A percentile compares a stretch with the other conserved stretches of the same genome.
Evolutionary conservation across 2,888 invertebrate genomes (phyloP).

Genomic region (Athalia cordata): DNA sequence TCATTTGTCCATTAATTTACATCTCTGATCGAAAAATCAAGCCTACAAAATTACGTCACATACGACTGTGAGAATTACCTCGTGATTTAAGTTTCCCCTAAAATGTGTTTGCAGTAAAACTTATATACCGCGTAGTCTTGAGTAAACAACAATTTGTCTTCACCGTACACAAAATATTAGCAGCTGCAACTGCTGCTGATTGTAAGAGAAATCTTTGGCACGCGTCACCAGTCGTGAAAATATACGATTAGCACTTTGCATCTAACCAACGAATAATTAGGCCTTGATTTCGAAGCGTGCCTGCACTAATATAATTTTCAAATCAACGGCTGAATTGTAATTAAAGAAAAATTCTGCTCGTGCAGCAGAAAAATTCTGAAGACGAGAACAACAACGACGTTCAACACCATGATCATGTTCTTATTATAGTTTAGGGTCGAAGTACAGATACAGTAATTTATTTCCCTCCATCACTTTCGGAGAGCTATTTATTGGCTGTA

Average conservation of each 20-base stretch:
- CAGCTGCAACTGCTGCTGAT: background rate
- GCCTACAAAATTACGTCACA: background rate
- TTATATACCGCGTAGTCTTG: background rate
- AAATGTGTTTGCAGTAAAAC: background rate
- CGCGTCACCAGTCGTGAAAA: background rate
- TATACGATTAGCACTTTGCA: too few relatives aligned
- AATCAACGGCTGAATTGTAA: too few relatives aligned
- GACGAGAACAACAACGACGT: background rate
- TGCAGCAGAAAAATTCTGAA: too few relatives aligned
- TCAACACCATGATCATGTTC: background rate
- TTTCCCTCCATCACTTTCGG: background rate
- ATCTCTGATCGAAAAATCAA: background rate
- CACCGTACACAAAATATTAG: background rate
- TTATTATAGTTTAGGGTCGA: slow-evolving; percentile 21
- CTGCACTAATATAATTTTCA: too few relatives aligned
- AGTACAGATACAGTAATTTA: slow-evolving; percentile 28
- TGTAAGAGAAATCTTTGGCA: slow-evolving; percentile 21
- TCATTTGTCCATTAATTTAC: too few relatives aligned
- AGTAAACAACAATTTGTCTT: slow-evolving; percentile 18
- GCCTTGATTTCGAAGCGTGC: too few relatives aligned
- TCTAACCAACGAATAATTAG: too few relatives aligned
- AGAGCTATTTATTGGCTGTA: background rate
- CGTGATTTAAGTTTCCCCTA: background rate
- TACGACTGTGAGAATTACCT: background rate
- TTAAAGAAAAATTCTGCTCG: too few relatives aligned